A percentile compares a stretch with the other conserved stretches of the same genome.
These are phyloP conservation scores for Tetranychus truncatus DNA, from an alignment of 2,888 invertebrate genomes.

Conservation along the genomic window DNA sequence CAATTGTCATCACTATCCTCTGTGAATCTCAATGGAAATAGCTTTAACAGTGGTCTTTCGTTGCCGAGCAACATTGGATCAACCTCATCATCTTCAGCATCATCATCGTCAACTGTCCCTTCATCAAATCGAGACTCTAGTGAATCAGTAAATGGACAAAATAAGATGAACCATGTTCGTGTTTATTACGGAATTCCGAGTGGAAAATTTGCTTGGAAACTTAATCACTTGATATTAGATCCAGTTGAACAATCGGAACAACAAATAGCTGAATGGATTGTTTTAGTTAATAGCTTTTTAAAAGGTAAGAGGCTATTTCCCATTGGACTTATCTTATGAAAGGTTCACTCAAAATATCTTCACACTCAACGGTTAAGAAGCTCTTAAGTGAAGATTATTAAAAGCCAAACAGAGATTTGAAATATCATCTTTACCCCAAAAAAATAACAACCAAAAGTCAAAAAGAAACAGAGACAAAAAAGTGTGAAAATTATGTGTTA, in stretches of 20 bases:
- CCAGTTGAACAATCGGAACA: constrained; percentile 16
- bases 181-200: constrained; percentile 22
- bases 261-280: constrained; percentile 20
- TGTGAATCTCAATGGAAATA: neutral
- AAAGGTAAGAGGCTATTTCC: constrained; percentile 15
- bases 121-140: neutral
- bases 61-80: neutral
- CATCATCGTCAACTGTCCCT: too few species aligned
- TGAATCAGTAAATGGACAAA: neutral
- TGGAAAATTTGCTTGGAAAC: constrained; percentile 23
- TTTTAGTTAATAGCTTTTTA: constrained; percentile 17
- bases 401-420: too few species aligned
- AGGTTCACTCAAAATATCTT: too few species aligned
- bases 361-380: too few species aligned
- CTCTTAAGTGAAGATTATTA: too few species aligned
- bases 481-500: too few species aligned
- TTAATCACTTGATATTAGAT: constrained; percentile 15
- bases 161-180: constrained; percentile 14
- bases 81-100: neutral
- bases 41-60: neutral
- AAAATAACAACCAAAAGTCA: too few species aligned
- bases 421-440: too few species aligned
- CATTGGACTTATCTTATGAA: too few species aligned
- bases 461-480: too few species aligned
- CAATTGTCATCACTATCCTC: neutral